Evolutionary conservation across 2,797 vertebrate genomes (phyloP).

Genomic region (Oreochromis grahami): DNA sequence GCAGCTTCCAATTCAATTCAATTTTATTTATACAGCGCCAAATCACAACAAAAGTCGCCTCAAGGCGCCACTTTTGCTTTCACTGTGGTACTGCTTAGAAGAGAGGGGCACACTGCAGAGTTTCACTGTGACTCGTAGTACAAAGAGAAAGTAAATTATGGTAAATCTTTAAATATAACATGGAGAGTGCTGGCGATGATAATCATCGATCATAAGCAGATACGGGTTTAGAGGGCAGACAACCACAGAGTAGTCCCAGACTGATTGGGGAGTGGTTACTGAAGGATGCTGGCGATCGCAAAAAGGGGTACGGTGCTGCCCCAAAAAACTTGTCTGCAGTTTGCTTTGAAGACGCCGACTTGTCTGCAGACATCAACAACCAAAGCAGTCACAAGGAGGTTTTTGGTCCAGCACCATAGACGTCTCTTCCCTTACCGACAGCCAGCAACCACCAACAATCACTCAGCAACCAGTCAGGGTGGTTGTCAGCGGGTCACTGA

Average conservation of each 20-base stretch:
- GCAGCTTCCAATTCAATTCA: neutral
- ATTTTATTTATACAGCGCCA: too few species aligned
- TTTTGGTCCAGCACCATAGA: neutral
- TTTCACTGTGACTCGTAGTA: neutral
- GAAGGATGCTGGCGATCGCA: neutral
- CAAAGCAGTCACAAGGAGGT: neutral
- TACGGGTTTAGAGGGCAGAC: neutral
- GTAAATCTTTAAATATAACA: neutral
- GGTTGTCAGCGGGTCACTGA: neutral
- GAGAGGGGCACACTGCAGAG: rapidly evolving
- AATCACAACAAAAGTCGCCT: too few species aligned
- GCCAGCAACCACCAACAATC: neutral
- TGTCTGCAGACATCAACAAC: neutral
- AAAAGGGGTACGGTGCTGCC: rapidly evolving
- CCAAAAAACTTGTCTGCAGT: neutral
- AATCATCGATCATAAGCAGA: neutral
- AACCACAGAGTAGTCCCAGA: neutral
- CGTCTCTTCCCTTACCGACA: neutral
- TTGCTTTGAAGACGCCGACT: neutral
- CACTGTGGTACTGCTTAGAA: neutral
- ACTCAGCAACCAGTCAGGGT: neutral
- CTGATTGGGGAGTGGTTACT: neutral
- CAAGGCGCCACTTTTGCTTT: neutral
- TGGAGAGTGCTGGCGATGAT: too few species aligned
- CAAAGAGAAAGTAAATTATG: rapidly evolving